Percentiles rank a stretch among this genome's conserved stretches.
These are phyloP conservation scores for Leptinotarsa haldemani DNA, from an alignment of 2,888 invertebrate species.

Conservation along the genomic window DNA sequence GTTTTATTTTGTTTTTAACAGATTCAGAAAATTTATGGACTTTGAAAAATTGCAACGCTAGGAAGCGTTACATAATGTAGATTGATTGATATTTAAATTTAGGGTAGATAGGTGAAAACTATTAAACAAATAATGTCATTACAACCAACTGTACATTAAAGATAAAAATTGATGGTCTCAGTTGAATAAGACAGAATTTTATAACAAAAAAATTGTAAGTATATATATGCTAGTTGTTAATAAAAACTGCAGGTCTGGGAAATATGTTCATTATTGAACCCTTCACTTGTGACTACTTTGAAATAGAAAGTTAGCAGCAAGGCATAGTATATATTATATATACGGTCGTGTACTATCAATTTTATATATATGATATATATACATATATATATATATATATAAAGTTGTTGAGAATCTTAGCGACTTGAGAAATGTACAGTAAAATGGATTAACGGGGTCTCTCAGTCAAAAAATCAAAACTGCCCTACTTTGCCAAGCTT, in stretches of 20 bases:
- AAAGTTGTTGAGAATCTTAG: too few species aligned
- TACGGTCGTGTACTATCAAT: too few species aligned
- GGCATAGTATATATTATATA: too few species aligned
- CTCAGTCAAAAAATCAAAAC: too few species aligned
- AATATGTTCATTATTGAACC: slow-evolving; percentile 8
- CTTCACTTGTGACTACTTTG: background rate
- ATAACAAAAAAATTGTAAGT: slow-evolving; percentile 20
- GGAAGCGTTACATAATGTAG: slow-evolving; percentile 17
- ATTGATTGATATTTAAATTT: slow-evolving; percentile 21
- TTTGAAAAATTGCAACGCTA: slow-evolving; percentile 4
- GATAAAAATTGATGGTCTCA: slow-evolving; percentile 13
- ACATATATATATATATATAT: too few species aligned
- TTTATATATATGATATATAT: too few species aligned
- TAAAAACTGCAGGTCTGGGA: slow-evolving; percentile 30
- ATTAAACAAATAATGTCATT: slow-evolving; percentile 21
- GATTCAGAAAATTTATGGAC: slow-evolving; percentile 2
- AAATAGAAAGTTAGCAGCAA: too few species aligned
- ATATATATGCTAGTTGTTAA: slow-evolving; percentile 23
- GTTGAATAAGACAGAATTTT: slow-evolving; percentile 24
- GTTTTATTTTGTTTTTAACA: slow-evolving; percentile 14
- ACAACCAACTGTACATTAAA: slow-evolving; percentile 14
- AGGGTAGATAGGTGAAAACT: slow-evolving; percentile 24
- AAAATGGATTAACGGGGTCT: too few species aligned
- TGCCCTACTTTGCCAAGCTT: too few species aligned
- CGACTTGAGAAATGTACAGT: too few species aligned